Percentiles rank a stretch among this genome's conserved stretches.
Conservation (phyloP, 2,113 vertebrate genomes). For the Orientallactaga bullata region DNA sequence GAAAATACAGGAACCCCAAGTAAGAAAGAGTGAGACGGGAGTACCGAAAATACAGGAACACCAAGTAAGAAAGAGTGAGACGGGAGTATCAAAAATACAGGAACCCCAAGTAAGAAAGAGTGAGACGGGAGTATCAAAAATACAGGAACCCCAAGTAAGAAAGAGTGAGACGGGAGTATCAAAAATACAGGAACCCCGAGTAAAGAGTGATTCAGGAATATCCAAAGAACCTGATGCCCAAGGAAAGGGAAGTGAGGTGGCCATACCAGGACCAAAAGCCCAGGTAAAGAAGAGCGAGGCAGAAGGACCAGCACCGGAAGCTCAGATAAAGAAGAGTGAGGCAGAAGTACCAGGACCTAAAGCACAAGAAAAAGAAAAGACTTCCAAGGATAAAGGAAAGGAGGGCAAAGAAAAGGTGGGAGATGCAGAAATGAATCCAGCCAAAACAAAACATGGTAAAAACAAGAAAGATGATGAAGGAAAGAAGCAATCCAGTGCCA, state of each 20-base stretch:
- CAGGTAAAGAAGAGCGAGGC: not conserved
- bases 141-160: too few relatives aligned
- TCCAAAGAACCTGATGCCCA: not conserved
- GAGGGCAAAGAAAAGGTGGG: not conserved
- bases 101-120: too few relatives aligned
- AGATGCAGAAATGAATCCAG: not conserved
- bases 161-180: too few relatives aligned
- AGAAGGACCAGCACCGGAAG: accelerated
- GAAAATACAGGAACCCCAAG: not conserved
- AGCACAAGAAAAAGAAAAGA: not conserved
- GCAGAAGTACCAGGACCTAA: accelerated
- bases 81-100: too few relatives aligned
- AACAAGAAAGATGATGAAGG: not conserved
- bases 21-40: too few relatives aligned
- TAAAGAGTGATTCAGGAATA: accelerated
- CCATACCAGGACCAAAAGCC: too few relatives aligned
- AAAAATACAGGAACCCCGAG: not conserved
- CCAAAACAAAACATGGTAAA: not conserved
- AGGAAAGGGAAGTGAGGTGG: not conserved
- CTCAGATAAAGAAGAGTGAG: not conserved
- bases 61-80: too few relatives aligned
- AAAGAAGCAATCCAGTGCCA: not conserved
- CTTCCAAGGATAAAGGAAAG: not conserved
- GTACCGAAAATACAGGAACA: too few relatives aligned
- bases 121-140: too few relatives aligned